Evolutionary conservation across 1,140 invertebrate species (phyloP), one percentile per base, ranked within the genome.

Genomic region (Pentalonia nigronervosa): DNA sequence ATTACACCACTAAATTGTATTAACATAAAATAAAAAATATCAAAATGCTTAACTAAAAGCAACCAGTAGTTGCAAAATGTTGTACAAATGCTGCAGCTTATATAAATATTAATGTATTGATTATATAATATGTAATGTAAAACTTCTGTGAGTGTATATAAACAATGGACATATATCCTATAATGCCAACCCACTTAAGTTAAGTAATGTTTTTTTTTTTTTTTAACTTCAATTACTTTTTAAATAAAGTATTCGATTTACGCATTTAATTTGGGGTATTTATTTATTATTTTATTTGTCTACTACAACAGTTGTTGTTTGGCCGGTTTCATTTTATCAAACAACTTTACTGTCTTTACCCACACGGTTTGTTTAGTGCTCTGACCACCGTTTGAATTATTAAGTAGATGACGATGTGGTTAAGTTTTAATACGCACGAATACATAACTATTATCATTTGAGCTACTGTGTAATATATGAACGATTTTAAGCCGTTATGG

Each of bases 391-490:
- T 88, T 88, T 41, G 47, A 25, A 83, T 88, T 88, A 41, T 41
- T 48, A 88, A 48, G 86, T 53, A 34, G 48, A 90, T 36, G 20
- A 50, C 7, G 88, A 90, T n/a, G 87, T 48, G 87, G 45, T 56
- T 90, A 90, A 90, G 48, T 76, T 53, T 56, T 50, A 90, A 53
- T 36, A 17, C 48, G 25, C 88, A 90, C 14, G 17, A 90, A 36
- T 53, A 7, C 88, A 90, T 53, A 90, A 50, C 48, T 90, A 90
- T 90, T 50, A 90, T 41, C 36, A 83, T 83, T 83, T 41, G 81
- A 83, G 45, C 4, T 9, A 90, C 17, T 47, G 3, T n/a, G n/a
- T 67, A 30, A 11, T 67, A 67, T 76, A 76, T 60, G 4, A 41
- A 30, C 8, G 50, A 36, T 56, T 23, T 36, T 90, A 90, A 90